phyloP scores from a whole-genome alignment of 2,888 invertebrate species.

The Blera fallax region DNA sequence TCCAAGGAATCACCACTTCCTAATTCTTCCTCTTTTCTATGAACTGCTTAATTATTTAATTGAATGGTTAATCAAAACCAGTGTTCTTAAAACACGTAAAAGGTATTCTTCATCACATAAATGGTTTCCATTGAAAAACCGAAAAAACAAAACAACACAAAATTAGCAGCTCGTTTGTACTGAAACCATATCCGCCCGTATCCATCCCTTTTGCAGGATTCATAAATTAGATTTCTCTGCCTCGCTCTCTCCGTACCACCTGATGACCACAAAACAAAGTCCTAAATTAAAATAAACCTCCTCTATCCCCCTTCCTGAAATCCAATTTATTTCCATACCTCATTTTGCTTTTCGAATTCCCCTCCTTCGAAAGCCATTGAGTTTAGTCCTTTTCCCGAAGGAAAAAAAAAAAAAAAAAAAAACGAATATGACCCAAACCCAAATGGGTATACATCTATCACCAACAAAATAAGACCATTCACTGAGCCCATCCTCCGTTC shows the following conservation, averaged over 20 bases:
- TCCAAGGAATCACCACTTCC: neutral
- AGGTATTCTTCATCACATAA: neutral
- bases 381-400: neutral
- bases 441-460: neutral
- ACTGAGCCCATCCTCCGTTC: neutral
- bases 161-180: slow-evolving; percentile 32
- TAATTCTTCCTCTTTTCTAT: neutral
- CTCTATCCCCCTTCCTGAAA: neutral
- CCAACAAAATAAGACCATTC: neutral
- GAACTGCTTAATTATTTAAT: slow-evolving; percentile 17
- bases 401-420: neutral
- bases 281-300: slow-evolving; percentile 20
- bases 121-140: neutral
- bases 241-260: neutral
- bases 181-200: neutral
- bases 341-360: neutral
- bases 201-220: neutral
- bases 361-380: neutral
- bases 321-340: slow-evolving; percentile 31
- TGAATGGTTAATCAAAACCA: slow-evolving; percentile 19
- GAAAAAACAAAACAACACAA: neutral
- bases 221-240: neutral
- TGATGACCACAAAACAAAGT: slow-evolving; percentile 12
- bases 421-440: neutral
- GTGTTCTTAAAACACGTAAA: neutral